These are phyloP conservation scores for Zaprionus lineosus DNA, from an alignment of 2,888 invertebrate species.

Conservation along the genomic window DNA sequence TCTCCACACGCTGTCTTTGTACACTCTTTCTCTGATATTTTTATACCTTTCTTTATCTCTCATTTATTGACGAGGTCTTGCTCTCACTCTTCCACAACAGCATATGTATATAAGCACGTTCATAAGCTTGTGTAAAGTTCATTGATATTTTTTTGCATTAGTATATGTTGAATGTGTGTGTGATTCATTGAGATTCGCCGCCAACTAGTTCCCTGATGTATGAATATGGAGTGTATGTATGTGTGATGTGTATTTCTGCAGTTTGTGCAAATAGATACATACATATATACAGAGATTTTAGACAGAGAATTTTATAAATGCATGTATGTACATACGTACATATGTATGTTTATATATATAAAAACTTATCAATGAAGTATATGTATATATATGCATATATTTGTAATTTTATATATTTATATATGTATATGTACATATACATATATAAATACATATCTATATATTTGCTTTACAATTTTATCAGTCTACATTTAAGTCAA, in stretches of 20 bases:
- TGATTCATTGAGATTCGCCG: slow-evolving; percentile 77
- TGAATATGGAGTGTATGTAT: slow-evolving; percentile 17
- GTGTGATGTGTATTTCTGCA: slow-evolving; percentile 2
- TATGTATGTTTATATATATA: background rate
- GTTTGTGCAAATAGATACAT: slow-evolving; percentile 20
- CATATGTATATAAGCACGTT: slow-evolving; percentile 48
- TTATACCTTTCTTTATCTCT: slow-evolving; percentile 2
- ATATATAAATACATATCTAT: too few species aligned
- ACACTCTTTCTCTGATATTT: slow-evolving; percentile 13
- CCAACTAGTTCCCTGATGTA: slow-evolving; percentile 54
- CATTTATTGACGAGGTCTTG: slow-evolving; percentile 2
- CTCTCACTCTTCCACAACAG: slow-evolving; percentile 40
- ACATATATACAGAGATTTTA: background rate
- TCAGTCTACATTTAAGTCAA: slow-evolving; percentile 35
- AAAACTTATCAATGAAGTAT: too few species aligned
- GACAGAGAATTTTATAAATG: too few species aligned
- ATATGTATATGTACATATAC: too few species aligned
- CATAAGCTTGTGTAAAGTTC: slow-evolving; percentile 75
- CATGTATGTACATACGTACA: slow-evolving; percentile 1
- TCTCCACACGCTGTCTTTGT: slow-evolving; percentile 16
- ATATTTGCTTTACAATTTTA: too few species aligned
- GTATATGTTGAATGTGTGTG: slow-evolving; percentile 64
- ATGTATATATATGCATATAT: background rate
- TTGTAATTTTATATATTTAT: slow-evolving; percentile 12
- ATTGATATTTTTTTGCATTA: slow-evolving; percentile 80